These are phyloP conservation scores for Amblyopsis rosae DNA, from an alignment of 2,113 vertebrate genomes.

Conservation along the genomic window DNA sequence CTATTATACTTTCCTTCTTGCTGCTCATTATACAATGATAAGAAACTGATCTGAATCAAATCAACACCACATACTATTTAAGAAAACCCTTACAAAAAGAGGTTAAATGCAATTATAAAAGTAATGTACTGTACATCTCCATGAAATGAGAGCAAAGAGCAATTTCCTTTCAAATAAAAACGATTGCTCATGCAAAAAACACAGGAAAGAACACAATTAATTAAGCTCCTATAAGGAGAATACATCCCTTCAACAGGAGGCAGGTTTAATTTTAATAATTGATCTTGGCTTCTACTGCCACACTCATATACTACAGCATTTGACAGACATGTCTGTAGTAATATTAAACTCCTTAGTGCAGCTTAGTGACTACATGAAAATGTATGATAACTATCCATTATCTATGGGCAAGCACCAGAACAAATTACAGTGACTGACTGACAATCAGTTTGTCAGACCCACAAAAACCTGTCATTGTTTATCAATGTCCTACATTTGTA, in stretches of 20 bases:
- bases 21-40: conserved; percentile 42
- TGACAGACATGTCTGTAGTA: neutral
- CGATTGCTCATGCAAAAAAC: conserved; percentile 35
- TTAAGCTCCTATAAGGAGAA: conserved; percentile 36
- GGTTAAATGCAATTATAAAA: conserved; percentile 34
- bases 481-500: neutral
- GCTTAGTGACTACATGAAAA: neutral
- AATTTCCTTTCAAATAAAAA: conserved; percentile 7
- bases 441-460: neutral
- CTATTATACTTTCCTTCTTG: neutral
- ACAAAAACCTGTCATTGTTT: neutral
- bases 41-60: conserved; percentile 55
- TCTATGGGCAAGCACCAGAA: neutral
- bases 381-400: neutral
- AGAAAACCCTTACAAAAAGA: conserved; percentile 38
- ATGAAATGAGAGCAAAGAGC: conserved; percentile 28
- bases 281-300: conserved; percentile 7
- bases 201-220: conserved; percentile 20
- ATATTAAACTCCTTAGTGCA: neutral
- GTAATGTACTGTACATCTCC: conserved; percentile 46
- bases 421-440: neutral
- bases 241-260: conserved; percentile 42
- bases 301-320: conserved; percentile 28
- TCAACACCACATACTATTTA: conserved; percentile 63
- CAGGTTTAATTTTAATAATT: conserved; percentile 24